phyloP scores from a whole-genome alignment of 30 jellyfish, hydroid and myxozoan species.

The Aurelia sp. region DNA sequence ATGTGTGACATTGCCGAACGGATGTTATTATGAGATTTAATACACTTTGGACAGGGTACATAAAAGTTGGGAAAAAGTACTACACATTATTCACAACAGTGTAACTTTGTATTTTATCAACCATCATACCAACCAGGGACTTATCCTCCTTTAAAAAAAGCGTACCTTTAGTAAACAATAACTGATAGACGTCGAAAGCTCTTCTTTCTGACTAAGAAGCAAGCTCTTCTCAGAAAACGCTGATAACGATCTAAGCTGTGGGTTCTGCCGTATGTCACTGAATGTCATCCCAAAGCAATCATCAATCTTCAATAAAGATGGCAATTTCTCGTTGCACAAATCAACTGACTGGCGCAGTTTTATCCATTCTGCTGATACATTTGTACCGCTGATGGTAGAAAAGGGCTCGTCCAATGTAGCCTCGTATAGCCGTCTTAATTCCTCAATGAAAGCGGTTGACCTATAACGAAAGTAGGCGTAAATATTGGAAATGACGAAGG shows the following conservation, averaged over 20 bases:
- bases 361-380: neutral
- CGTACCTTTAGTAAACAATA: constrained; percentile 65
- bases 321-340: constrained; percentile 55
- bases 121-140: no score
- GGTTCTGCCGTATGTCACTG: constrained; percentile 41
- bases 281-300: constrained; percentile 54
- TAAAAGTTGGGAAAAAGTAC: no score
- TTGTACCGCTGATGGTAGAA: neutral
- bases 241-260: constrained; percentile 60
- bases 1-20: no score
- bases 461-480: neutral
- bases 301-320: constrained; percentile 60
- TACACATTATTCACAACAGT: no score
- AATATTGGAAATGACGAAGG: neutral
- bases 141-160: neutral
- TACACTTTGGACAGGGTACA: no score
- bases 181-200: constrained; percentile 51
- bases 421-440: constrained; percentile 16
- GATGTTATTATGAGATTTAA: no score
- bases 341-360: constrained; percentile 55
- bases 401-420: constrained; percentile 19
- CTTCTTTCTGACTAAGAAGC: constrained; percentile 20
- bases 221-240: constrained; percentile 54
- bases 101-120: no score
- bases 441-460: constrained; percentile 28